These are phyloP conservation scores for Cebidichthys violaceus DNA, from an alignment of 2,113 vertebrate genomes.

Conservation along the genomic window DNA sequence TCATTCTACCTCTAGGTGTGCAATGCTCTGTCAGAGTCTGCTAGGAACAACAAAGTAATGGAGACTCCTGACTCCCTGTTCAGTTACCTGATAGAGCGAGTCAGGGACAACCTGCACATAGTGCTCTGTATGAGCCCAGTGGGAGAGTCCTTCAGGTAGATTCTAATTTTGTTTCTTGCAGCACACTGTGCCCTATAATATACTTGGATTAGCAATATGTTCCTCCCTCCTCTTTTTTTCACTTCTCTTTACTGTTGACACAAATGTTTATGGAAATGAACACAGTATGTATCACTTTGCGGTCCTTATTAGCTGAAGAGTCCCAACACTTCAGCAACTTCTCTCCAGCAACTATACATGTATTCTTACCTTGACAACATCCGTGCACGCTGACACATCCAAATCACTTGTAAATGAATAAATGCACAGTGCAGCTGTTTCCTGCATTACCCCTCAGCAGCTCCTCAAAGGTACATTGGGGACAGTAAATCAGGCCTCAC, in stretches of 20 bases:
- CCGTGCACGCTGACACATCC: background rate
- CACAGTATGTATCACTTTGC: background rate
- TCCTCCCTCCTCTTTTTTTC: background rate
- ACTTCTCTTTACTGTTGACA: background rate
- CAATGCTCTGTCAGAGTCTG: constrained; percentile 82
- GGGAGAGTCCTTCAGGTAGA: constrained; percentile 90
- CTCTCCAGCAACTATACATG: too few relatives aligned
- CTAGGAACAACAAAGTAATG: constrained; percentile 82
- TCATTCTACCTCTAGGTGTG: constrained; percentile 80
- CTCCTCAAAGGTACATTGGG: constrained; percentile 26
- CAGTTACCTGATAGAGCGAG: constrained; percentile 88
- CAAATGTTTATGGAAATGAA: constrained; percentile 2
- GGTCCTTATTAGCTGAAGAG: background rate
- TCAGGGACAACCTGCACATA: constrained; percentile 90
- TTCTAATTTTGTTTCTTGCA: background rate
- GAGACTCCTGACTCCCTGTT: constrained; percentile 88
- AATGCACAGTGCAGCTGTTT: constrained; percentile 33
- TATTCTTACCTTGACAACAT: too few relatives aligned
- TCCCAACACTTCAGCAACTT: too few relatives aligned
- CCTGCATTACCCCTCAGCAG: constrained; percentile 32
- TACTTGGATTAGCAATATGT: background rate
- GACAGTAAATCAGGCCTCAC: constrained; percentile 30
- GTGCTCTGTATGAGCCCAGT: constrained; percentile 91
- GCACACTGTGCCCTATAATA: background rate
- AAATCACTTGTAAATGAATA: background rate